Base-by-base conservation (phyloP, 2,888 invertebrate genomes). In the Campoplex nolae region DNA sequence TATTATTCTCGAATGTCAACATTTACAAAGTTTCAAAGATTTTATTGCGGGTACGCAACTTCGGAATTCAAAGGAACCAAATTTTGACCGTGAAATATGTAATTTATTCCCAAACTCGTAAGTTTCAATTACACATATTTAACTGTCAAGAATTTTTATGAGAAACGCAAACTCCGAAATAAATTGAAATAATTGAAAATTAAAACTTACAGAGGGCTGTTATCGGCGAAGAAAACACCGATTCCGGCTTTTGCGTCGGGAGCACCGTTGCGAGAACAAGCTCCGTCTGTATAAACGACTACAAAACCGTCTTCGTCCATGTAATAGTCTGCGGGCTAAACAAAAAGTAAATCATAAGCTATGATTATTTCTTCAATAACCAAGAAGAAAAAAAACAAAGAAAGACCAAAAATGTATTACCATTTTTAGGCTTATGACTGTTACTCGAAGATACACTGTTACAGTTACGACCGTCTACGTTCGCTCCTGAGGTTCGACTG, bases 241-340 rank as follows among this genome's bases (percentile, higher is more conserved):
- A 98, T 96, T 0, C 99, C 99, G 16, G 99, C 99, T 92, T 95
- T 95, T 0, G 99, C 98, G 86, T 96, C 95, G 18, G 90, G 90
- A 79, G 92, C 94, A 0, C 99, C 99, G 95, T 99, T 99, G 45
- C 96, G 95, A 81, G 96, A 96, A 94, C 99, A 99, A 0, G 98
- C 98, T 0, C 99, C 99, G 95, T 99, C 99, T 1, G 99, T 99
- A 93, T 97, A 99, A 0, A 98, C 97, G 54, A 95, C 93, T 0
- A 96, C 95, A 91, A 94, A 95, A 35, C 95, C 96, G 71, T 96
- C 93, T 8, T 93, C 91, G 90, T 95, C 95, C 28, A 95, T 94
- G 62, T 95, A 92, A 92, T 96, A 96, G 16, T 94, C 93, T 84
- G 92, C 89, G 9, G 13, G 84, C 86, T 88, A 84, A 86, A 91